Base-by-base conservation (phyloP, 2,797 vertebrate species). In the Scolopax bukidnonensis region DNA sequence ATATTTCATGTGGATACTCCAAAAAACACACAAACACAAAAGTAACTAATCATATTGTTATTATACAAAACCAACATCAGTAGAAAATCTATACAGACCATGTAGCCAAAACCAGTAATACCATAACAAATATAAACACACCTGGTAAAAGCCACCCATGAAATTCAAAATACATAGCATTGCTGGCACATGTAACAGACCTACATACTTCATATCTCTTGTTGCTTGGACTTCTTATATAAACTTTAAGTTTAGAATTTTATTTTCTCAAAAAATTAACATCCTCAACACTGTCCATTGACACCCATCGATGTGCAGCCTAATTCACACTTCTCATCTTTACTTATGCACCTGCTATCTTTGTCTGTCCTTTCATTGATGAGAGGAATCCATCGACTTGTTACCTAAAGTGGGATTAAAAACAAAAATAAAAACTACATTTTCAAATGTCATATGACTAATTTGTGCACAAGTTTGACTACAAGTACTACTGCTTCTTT, bases 361-460 rank as follows among this genome's bases (percentile, higher is more conserved):
- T 99, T 99, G 97, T 99, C 99, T 33, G 98, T 99, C 97, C 99
- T 98, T 97, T 99, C 99, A 95, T 98, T 99, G 97, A 99, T 99
- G 84, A 99, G 99, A 84, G 99, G 99, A 98, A 99, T 99, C 99
- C 99, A 99, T 92, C 99, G 99, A 97, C 99, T 99, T 16, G 99
- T 99, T 97, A 99, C 99, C 99, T 99, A 93, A 33, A 90, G 93
- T 23, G 41, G 93, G 90, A 93, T 91, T 78, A 75, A 89, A 95
- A 95, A 84, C 87, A 90, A 64, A 93, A 50, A 89, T 25, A 43
- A 95, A 90, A 93, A 84, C 89, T 1, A 57, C 21, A 60, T n/a
- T 54, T 70, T 78, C 65, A 87, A 84, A 50, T 59, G 11, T 23
- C 51, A 40, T 13, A 43, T 16, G 59, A 79, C 47, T 50, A 33